Percentiles rank a stretch among this genome's conserved stretches.
phyloP scores from a whole-genome alignment of 23 tunicate genomes.

The Styela plicata region DNA sequence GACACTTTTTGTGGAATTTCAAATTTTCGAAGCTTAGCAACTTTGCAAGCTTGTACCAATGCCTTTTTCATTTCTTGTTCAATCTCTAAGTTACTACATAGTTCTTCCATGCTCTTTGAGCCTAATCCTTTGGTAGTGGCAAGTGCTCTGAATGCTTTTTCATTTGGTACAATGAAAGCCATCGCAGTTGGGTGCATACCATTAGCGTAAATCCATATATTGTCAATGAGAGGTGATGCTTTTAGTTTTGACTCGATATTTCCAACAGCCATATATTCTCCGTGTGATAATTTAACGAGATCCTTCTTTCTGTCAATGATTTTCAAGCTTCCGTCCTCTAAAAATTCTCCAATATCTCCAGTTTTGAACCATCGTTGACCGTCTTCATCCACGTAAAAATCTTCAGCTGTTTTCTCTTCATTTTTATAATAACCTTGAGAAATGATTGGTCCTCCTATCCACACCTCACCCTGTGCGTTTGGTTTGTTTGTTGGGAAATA shows the following conservation, averaged over 20 bases:
- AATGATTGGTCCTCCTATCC: slow-evolving; percentile 85
- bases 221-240: slow-evolving; percentile 70
- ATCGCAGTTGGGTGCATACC: slow-evolving; percentile 62
- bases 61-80: slow-evolving; percentile 57
- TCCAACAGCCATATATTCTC: slow-evolving; percentile 95
- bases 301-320: slow-evolving; percentile 96
- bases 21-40: slow-evolving; percentile 74
- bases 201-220: slow-evolving; percentile 74
- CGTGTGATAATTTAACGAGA: slow-evolving; percentile 87
- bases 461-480: slow-evolving; percentile 89
- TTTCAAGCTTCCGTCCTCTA: slow-evolving; percentile 72
- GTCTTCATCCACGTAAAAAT: slow-evolving; percentile 74
- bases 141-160: slow-evolving; percentile 27
- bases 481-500: slow-evolving; percentile 85
- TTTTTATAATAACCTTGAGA: slow-evolving; percentile 91
- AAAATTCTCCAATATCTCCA: slow-evolving; percentile 92
- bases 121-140: slow-evolving; percentile 40
- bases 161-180: slow-evolving; percentile 77
- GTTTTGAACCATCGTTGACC: slow-evolving; percentile 95
- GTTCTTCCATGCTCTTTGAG: slow-evolving; percentile 1
- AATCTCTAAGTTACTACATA: slow-evolving; percentile 41
- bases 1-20: slow-evolving; percentile 81
- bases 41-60: slow-evolving; percentile 33
- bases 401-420: slow-evolving; percentile 93
- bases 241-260: slow-evolving; percentile 90